phyloP scores from a whole-genome alignment of 2,888 invertebrate genomes.

The Vandiemenella viatica region DNA sequence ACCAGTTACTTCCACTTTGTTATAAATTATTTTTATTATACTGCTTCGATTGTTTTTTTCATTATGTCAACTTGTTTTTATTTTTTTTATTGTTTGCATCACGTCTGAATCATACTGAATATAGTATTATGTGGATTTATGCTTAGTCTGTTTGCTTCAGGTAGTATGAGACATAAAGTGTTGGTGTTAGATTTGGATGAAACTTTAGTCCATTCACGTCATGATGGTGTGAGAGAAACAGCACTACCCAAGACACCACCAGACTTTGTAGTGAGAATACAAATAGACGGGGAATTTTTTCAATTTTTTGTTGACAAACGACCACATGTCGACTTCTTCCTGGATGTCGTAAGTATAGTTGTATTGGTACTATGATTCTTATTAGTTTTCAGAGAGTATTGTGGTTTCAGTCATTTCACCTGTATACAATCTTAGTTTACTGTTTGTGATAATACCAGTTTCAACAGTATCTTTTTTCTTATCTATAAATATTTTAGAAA shows the following conservation, averaged over 20 bases:
- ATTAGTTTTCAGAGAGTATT: neutral
- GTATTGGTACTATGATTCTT: slow-evolving; percentile 11
- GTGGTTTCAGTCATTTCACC: neutral
- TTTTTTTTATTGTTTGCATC: too few species aligned
- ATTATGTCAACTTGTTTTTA: too few species aligned
- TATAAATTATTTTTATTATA: too few species aligned
- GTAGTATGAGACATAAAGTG: slow-evolving; percentile 90
- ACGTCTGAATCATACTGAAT: too few species aligned
- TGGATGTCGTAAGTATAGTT: slow-evolving; percentile 76
- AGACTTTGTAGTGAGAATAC: slow-evolving; percentile 95
- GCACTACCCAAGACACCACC: slow-evolving; percentile 96
- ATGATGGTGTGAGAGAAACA: slow-evolving; percentile 88
- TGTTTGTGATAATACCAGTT: neutral
- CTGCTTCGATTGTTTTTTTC: too few species aligned
- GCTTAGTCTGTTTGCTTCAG: too few species aligned
- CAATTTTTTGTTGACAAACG: slow-evolving; percentile 98
- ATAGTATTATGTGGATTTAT: too few species aligned
- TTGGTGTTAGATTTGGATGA: slow-evolving; percentile 96
- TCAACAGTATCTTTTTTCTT: too few species aligned
- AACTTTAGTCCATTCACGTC: slow-evolving; percentile 97
- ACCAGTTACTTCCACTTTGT: too few species aligned
- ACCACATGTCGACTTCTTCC: slow-evolving; percentile 98
- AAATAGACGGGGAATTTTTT: slow-evolving; percentile 97
- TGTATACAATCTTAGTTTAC: neutral
- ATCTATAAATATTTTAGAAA: too few species aligned